Base-by-base conservation (phyloP, 2,888 invertebrate genomes). In the Thecophora atra region DNA sequence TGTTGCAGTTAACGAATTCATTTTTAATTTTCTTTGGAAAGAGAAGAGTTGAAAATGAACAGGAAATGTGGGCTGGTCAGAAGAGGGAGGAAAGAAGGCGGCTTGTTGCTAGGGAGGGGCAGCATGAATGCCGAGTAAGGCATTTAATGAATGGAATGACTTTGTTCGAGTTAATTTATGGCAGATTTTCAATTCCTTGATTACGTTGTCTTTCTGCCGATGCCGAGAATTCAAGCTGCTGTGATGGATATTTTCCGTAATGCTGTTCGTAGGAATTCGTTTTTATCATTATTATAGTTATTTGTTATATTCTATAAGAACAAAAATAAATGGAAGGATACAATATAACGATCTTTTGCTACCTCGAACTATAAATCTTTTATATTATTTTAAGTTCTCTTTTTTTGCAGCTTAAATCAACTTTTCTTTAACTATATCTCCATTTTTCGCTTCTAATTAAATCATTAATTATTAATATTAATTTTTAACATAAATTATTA, bases 101-200 rank as follows among this genome's bases (percentile, higher is more conserved):
- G 7, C n/a, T n/a, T n/a, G n/a, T n/a, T n/a, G n/a, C n/a, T 24
- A 51, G 24, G 26, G 60, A 44, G 54, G 42, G 13, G 19, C 42
- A 21, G 62, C 6, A 37, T 37, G 37, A 37, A 37, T 37, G 1
- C 37, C 24, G 6, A 19, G 24, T 13, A 13, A 52, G 51, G 8
- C 19, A 63, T 24, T 8, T 24, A 77, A n/a, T n/a, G 78, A 79
- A 82, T 81, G 80, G 80, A 80, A 83, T 82, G 79, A 83, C 83
- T 82, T 82, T 81, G 83, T 83, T 80, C 77, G 78, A 77, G 76
- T 76, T 83, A 80, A 82, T 82, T 82, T 81, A 83, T 80, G 81
- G 78, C 78, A 13, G 60, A 69, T 56, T 70, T 70, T 68, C 64
- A 66, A 72, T 74, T 67, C 70, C 69, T 68, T 70, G 51, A 42